Base-by-base conservation (phyloP, 2,797 vertebrate species). In the Pseudomugil tenellus region DNA sequence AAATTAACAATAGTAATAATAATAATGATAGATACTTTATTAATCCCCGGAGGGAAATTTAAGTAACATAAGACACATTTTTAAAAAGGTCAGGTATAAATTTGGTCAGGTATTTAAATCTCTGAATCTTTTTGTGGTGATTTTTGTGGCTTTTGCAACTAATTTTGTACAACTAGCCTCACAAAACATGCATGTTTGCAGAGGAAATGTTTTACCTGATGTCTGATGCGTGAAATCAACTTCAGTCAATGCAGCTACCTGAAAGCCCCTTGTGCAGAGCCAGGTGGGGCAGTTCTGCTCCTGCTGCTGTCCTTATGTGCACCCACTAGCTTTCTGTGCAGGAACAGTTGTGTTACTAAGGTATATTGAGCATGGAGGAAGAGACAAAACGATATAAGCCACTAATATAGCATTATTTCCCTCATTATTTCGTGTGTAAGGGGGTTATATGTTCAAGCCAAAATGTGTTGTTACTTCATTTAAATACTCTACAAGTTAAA, bases 191-290 rank as follows among this genome's bases (percentile, higher is more conserved):
- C 31, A 41, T 61, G 46, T 63, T 56, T 57, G 35, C 53, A 56
- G 6, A 48, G 7, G 28, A 58, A 63, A 16, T 21, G 34, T 46
- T 72, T 52, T 29, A 35, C 23, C 26, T 35, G 3, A 37, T 25
- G 23, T 21, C 60, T 59, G 28, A 54, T 54, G 55, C 46, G 41
- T 64, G 60, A 69, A 58, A 64, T 64, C 29, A 25, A 52, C 19
- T n/a, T 46, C 48, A 41, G 48, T 66, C 62, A 39, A 66, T 26
- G 46, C 54, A 76, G 49, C 2, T 63, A 64, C 21, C 61, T 54
- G 56, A 59, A 59, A 58, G 57, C 32, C 65, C 69, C 56, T 49
- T 54, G 37, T 54, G 55, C 52, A 52, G 57, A 57, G 23, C 35
- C 29, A 63, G 31, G 56, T 13, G 51, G 28, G 48, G 57, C 31